Percentiles rank a stretch among this genome's conserved stretches.
These are phyloP conservation scores for Plusia festucae DNA, from an alignment of 2,888 invertebrate genomes.

Conservation along the genomic window DNA sequence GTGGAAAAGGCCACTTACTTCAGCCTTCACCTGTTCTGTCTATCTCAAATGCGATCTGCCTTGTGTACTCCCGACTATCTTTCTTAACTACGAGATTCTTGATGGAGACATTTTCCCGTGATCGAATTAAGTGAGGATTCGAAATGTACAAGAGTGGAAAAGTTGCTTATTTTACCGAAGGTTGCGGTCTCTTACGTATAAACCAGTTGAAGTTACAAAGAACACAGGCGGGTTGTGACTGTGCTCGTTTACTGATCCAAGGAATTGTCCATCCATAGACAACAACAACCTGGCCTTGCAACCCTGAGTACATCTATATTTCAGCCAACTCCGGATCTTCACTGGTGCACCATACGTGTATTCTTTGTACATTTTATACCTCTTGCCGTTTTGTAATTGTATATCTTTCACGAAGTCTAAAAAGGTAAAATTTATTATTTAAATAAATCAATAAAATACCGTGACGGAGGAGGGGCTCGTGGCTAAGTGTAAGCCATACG, in stretches of 20 bases:
- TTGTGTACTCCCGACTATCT: too few relatives aligned
- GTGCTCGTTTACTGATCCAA: slow-evolving; percentile 50
- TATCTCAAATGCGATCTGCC: too few relatives aligned
- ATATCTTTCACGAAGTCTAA: slow-evolving; percentile 49
- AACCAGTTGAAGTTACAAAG: slow-evolving; percentile 43
- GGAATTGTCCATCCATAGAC: slow-evolving; percentile 42
- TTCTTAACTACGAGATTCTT: too few relatives aligned
- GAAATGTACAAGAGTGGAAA: too few relatives aligned
- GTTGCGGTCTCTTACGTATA: slow-evolving; percentile 43
- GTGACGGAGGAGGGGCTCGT: too few relatives aligned
- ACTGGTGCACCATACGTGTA: slow-evolving; percentile 58
- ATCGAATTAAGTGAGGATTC: too few relatives aligned
- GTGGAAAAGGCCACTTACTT: too few relatives aligned
- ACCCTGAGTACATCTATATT: slow-evolving; percentile 64
- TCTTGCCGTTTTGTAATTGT: slow-evolving; percentile 56
- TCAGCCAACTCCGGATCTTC: slow-evolving; percentile 38
- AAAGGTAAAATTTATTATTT: slow-evolving; percentile 18
- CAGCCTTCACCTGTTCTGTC: too few relatives aligned
- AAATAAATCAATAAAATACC: background rate
- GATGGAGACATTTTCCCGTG: too few relatives aligned
- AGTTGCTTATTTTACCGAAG: too few relatives aligned
- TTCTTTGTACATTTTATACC: slow-evolving; percentile 57
- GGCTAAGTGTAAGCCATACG: too few relatives aligned
- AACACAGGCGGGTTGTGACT: slow-evolving; percentile 55
- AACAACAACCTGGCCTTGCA: slow-evolving; percentile 63